Conservation (phyloP, 2,797 vertebrate genomes). For the Miichthys miiuy region DNA sequence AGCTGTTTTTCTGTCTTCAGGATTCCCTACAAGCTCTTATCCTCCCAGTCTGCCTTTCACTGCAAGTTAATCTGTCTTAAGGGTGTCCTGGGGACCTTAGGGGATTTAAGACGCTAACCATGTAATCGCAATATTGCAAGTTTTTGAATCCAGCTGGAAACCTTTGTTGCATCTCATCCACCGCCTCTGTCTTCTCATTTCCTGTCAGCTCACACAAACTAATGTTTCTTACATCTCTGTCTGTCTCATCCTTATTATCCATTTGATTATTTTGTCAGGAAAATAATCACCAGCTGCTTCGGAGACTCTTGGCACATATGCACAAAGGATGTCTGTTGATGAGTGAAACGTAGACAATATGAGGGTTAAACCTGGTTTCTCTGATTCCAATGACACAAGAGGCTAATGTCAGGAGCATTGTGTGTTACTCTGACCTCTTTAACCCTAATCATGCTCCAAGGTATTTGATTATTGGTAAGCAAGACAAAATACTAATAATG, state of each 20-base stretch:
- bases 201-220: not conserved
- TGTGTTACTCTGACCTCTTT: not conserved
- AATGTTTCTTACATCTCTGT: not conserved
- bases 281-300: conserved; percentile 5
- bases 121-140: conserved; percentile 9
- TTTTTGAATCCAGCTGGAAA: conserved; percentile 1
- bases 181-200: not conserved
- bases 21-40: not conserved
- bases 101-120: conserved; percentile 5
- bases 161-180: not conserved
- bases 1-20: not conserved
- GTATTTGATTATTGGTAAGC: conserved; percentile 6
- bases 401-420: not conserved
- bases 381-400: not conserved
- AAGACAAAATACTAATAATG: conserved; percentile 29
- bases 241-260: conserved; percentile 1
- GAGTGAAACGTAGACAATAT: not conserved
- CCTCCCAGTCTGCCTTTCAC: not conserved
- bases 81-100: not conserved
- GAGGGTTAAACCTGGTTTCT: not conserved
- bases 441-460: not conserved
- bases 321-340: not conserved
- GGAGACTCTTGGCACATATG: not conserved
- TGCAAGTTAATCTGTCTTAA: conserved; percentile 1
- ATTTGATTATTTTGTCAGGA: not conserved